Evolutionary conservation across 2,113 vertebrate genomes (phyloP).

Genomic region (Geococcyx californianus): DNA sequence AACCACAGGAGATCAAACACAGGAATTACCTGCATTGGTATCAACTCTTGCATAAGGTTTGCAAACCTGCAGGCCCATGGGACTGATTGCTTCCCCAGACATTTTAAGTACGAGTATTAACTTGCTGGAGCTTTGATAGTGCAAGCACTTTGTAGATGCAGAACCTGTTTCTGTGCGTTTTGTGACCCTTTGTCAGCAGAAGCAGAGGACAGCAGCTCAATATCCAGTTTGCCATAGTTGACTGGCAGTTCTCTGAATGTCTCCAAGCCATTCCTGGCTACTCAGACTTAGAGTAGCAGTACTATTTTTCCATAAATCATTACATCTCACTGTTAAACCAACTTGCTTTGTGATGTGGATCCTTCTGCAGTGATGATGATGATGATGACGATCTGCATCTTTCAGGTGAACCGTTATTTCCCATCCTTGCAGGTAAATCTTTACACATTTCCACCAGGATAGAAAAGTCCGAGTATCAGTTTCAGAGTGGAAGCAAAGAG

Average conservation of each 20-base stretch:
- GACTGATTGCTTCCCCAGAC: neutral
- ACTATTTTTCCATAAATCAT: neutral
- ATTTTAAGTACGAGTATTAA: neutral
- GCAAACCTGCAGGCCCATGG: neutral
- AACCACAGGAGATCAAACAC: neutral
- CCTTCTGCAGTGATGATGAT: neutral
- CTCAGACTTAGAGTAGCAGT: neutral
- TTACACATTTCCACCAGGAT: neutral
- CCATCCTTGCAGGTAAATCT: neutral
- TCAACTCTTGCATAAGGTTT: neutral
- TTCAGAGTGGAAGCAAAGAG: neutral
- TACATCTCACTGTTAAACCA: neutral
- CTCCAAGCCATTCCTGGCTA: neutral
- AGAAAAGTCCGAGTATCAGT: neutral
- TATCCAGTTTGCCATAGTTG: rapidly evolving
- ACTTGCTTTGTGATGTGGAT: neutral
- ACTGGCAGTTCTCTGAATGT: neutral
- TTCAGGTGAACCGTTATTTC: neutral
- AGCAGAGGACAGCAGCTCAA: neutral
- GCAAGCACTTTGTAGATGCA: neutral
- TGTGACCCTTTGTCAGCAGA: neutral
- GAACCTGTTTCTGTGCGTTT: neutral
- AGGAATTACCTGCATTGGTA: neutral
- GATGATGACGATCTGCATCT: neutral
- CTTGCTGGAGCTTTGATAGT: neutral